Evolutionary conservation across 2,797 vertebrate species (phyloP), one percentile per base, ranked within the genome.

Genomic region (Alcedo atthis): DNA sequence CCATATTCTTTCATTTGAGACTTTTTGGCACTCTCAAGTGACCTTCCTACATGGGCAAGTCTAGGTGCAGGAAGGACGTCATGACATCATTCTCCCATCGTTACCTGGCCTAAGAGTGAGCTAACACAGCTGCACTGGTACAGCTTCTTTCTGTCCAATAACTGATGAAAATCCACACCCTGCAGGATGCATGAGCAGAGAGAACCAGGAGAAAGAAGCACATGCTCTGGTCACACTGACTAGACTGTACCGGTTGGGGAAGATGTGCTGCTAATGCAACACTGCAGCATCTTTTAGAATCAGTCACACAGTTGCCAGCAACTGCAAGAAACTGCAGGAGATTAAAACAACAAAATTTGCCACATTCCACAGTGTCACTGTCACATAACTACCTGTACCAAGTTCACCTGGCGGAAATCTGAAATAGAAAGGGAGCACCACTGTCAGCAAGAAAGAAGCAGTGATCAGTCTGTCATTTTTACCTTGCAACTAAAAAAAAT

Each of bases 211-310:
- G 46, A 73, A 86, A 48, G 32, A 24, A 35, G 57, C 33, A 64
- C 1, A 1, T 9, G 12, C 12, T 22, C 14, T 43, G 33, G 24
- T 49, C 59, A 49, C 1, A 0, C 33, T 43, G 37, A 32, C 55
- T 68, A 33, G 37, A 30, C 55, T 63, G n/a, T 63, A 42, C 42
- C 75, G 37, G 26, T 25, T 45, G 40, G 32, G 28, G 22, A 77
- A 49, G 48, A 46, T 32, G 33, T 26, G 21, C 64, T 74, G 24
- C 53, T 51, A 64, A 48, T 5, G 33, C 8, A 59, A 49, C 6
- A 33, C 10, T 8, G 40, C 20, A 57, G 37, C 30, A 66, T 17
- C 30, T 76, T 69, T 48, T 8, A 57, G 76, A 82, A 49, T 28
- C 28, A 35, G 18, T 12, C 37, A 57, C 0, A 2, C 33, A 46